Evolutionary conservation across 2,113 vertebrate genomes (phyloP), one percentile per base, ranked within the genome.

Genomic region (Peucedramus taeniatus): DNA sequence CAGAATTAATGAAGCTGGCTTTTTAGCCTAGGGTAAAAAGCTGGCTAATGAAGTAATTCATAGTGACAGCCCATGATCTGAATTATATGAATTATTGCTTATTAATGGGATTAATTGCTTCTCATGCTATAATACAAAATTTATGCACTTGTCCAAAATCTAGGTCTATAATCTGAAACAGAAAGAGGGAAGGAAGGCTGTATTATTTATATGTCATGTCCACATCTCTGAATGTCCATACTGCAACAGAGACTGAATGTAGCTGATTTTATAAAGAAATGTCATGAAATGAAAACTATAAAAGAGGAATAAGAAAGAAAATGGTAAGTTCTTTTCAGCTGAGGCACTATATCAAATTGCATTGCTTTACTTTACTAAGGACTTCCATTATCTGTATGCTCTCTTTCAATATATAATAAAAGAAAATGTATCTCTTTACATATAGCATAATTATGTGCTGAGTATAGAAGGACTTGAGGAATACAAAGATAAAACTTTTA

Each of bases 91-190:
- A 98, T 98, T 97, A 97, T 97, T 98, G 97, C 97, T 98, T 97
- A 97, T 98, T 98, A 98, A 98, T 97, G 95, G 97, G 91, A 97
- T 95, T 97, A 97, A 98, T 97, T 97, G 97, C 97, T 97, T 81
- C 68, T 85, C 87, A 79, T 96, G 80, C 91, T 96, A 91, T 96
- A 93, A 93, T 97, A 94, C 78, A 96, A 94, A 78, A 89, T 97
- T 92, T 91, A 98, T 94, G 65, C 50, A 80, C 83, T 96, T 97
- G 94, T 96, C 86, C 90, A 88, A 95, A 96, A 96, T 91, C 82
- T 88, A 83, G 96, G 94, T 94, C 95, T 95, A 45, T 92, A 94
- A 86, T 54, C 69, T 84, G 53, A 95, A 93, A 63, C 28, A 89
- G 69, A 91, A 90, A 81, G 37, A 30, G 15, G 21, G 47, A n/a